A percentile compares a stretch with the other conserved stretches of the same genome.
Conservation (phyloP, 2,113 vertebrate genomes). For the Hippocampus comes region DNA sequence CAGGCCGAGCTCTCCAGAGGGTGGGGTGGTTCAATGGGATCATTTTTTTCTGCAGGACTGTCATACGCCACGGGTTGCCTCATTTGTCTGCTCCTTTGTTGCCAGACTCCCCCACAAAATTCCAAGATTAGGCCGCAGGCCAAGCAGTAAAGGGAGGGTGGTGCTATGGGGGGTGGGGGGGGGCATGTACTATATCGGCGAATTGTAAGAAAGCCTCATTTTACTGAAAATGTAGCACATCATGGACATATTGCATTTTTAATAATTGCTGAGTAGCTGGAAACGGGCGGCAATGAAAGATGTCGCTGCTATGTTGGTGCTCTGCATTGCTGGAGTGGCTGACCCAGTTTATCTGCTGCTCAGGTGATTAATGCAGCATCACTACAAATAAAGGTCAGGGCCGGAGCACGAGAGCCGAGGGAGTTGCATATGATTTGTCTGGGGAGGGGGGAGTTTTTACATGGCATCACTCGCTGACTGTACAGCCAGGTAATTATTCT, state of each 20-base stretch:
- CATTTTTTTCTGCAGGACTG: constrained; percentile 71
- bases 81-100: constrained; percentile 76
- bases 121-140: constrained; percentile 37
- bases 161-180: neutral
- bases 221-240: constrained; percentile 46
- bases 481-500: neutral
- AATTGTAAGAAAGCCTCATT: constrained; percentile 45
- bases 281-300: constrained; percentile 22
- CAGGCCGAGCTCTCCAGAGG: constrained; percentile 50
- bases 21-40: constrained; percentile 60
- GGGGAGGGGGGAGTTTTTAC: constrained; percentile 13
- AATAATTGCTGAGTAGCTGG: constrained; percentile 52
- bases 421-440: constrained; percentile 17
- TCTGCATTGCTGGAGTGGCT: constrained; percentile 48
- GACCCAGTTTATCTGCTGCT: constrained; percentile 67
- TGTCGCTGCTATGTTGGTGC: constrained; percentile 12
- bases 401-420: constrained; percentile 38
- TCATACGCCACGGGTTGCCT: constrained; percentile 65
- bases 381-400: constrained; percentile 67
- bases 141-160: constrained; percentile 3
- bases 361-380: constrained; percentile 71
- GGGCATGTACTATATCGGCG: constrained; percentile 23
- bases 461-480: constrained; percentile 25
- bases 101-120: constrained; percentile 38
- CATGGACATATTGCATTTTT: constrained; percentile 45